phyloP scores from a whole-genome alignment of 2,888 invertebrate species.

The Venustoraphidia nigricollis region DNA sequence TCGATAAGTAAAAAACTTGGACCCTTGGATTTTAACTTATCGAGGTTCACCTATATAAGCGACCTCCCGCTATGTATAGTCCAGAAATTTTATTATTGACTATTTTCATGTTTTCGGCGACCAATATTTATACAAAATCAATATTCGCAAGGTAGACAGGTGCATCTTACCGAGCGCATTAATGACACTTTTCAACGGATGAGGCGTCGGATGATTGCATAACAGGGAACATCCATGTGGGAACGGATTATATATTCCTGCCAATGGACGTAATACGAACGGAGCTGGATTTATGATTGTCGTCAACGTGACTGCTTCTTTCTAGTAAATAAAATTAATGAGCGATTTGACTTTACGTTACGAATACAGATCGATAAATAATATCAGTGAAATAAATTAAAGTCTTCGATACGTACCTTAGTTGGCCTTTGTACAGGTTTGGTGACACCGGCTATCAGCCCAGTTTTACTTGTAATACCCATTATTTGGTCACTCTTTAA shows the following conservation, averaged over 20 bases:
- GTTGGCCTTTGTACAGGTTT: slow-evolving; percentile 25
- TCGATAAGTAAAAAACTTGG: too few relatives aligned
- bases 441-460: slow-evolving; percentile 41
- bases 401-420: slow-evolving; percentile 20
- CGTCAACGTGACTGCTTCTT: slow-evolving; percentile 30
- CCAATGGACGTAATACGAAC: slow-evolving; percentile 60
- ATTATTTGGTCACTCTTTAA: slow-evolving; percentile 20
- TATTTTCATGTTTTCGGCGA: too few relatives aligned
- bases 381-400: not conserved
- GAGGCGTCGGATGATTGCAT: slow-evolving; percentile 63
- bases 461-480: slow-evolving; percentile 48
- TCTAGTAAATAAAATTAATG: slow-evolving; percentile 12
- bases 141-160: too few relatives aligned
- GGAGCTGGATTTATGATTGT: slow-evolving; percentile 55
- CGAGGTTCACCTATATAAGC: too few relatives aligned
- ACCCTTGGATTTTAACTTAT: too few relatives aligned
- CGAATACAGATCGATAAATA: not conserved
- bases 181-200: too few relatives aligned
- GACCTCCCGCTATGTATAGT: too few relatives aligned
- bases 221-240: slow-evolving; percentile 64
- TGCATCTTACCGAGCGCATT: too few relatives aligned
- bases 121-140: too few relatives aligned
- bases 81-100: too few relatives aligned
- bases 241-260: slow-evolving; percentile 69
- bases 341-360: not conserved